phyloP scores from a whole-genome alignment of 2,888 invertebrate genomes.

The Frankliniella intonsa region DNA sequence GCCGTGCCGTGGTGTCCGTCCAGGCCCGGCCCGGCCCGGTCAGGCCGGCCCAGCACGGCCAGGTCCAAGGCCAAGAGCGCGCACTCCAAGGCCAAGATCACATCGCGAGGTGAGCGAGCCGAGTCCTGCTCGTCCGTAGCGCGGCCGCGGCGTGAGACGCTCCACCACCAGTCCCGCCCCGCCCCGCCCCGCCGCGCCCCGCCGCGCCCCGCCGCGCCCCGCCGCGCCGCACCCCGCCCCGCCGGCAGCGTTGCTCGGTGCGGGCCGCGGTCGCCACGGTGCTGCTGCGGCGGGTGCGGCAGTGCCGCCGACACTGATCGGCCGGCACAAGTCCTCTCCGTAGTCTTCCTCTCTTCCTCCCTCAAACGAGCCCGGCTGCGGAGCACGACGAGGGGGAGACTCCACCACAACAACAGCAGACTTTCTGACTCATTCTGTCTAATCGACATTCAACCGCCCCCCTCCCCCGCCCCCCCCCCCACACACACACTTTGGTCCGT shows the following conservation, averaged over 20 bases:
- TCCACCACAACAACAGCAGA: no score
- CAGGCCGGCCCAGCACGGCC: not conserved
- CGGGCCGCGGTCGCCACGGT: not conserved
- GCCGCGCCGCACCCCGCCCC: not conserved
- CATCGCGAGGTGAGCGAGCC: not conserved
- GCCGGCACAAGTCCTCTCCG: not conserved
- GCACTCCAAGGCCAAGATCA: slow-evolving; percentile 26
- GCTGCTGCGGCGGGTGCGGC: not conserved
- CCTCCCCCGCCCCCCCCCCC: no score
- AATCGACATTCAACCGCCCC: no score
- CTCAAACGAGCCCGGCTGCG: no score
- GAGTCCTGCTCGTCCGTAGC: not conserved
- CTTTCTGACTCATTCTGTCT: no score
- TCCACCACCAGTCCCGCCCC: not conserved
- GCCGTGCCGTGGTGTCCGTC: no score
- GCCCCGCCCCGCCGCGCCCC: not conserved
- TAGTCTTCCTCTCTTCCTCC: no score
- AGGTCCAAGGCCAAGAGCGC: slow-evolving; percentile 18
- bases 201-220: not conserved
- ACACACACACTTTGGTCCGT: no score
- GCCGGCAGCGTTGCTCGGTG: not conserved
- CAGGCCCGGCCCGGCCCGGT: not conserved
- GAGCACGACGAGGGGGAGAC: no score
- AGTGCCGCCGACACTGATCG: not conserved
- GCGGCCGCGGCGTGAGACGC: not conserved